A percentile compares a stretch with the other conserved stretches of the same genome.
Conservation (phyloP, 2,113 vertebrate genomes). For the Lethenteron reissneri region DNA sequence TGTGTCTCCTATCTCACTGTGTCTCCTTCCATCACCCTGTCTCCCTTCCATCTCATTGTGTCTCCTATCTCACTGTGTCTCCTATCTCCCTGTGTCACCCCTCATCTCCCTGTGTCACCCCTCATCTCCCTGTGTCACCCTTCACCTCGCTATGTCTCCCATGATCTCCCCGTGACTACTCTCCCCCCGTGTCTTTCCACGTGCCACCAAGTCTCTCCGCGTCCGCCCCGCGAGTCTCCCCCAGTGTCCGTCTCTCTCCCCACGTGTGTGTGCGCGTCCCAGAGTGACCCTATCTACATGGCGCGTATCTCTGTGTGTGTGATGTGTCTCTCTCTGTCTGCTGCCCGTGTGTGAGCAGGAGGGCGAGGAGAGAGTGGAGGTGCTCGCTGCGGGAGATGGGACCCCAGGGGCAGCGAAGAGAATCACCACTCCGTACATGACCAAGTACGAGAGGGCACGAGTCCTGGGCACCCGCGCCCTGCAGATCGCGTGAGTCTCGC, state of each 20-base stretch:
- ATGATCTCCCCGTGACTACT: not conserved
- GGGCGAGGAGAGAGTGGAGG: slow-evolving; percentile 78
- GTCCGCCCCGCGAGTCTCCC: not conserved
- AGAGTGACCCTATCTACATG: not conserved
- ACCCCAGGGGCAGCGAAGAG: slow-evolving; percentile 78
- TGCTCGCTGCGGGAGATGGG: slow-evolving; percentile 68
- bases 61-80: too few species aligned
- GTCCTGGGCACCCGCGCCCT: slow-evolving; percentile 81
- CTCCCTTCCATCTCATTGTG: too few species aligned
- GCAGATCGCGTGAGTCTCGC: slow-evolving; percentile 71
- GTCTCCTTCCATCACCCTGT: too few species aligned
- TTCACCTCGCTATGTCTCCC: too few species aligned
- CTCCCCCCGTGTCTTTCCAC: not conserved
- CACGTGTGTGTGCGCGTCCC: not conserved
- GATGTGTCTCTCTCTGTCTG: not conserved
- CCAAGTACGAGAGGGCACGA: slow-evolving; percentile 74
- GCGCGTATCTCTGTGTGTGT: not conserved
- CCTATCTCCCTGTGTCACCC: too few species aligned
- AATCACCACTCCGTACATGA: slow-evolving; percentile 90
- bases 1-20: too few species aligned
- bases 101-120: too few species aligned
- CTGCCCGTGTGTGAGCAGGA: slow-evolving; percentile 29
- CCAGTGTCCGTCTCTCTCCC: not conserved
- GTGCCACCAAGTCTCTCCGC: not conserved
- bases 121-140: too few species aligned